Conservation (phyloP, 2,888 invertebrate species). For the Drosophila buzzatii region DNA sequence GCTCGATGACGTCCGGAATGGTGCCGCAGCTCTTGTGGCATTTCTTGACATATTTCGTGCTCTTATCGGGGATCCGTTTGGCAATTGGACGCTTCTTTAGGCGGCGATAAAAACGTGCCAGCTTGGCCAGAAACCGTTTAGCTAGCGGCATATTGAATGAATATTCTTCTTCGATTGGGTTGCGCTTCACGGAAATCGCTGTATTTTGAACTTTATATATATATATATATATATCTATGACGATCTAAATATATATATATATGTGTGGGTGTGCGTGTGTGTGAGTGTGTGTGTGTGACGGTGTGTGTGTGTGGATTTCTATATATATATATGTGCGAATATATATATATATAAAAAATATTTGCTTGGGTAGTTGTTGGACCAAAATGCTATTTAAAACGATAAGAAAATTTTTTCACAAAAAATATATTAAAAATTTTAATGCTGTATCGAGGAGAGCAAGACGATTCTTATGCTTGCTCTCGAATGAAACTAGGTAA, state of each 20-base stretch:
- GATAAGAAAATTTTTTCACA: constrained; percentile 12
- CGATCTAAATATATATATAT: neutral
- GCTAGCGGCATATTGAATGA: constrained; percentile 22
- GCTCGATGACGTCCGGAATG: neutral
- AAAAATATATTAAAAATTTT: constrained; percentile 4
- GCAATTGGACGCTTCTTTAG: constrained; percentile 2
- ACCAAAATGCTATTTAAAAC: constrained; percentile 11
- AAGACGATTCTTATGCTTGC: neutral
- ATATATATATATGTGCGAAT: neutral
- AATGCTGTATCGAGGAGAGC: constrained; percentile 2
- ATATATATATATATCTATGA: neutral
- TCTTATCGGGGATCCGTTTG: neutral
- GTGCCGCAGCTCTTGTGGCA: constrained; percentile 21
- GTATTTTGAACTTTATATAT: neutral
- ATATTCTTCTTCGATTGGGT: neutral
- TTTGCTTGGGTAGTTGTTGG: neutral
- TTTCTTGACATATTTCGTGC: neutral
- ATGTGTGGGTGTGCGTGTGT: neutral
- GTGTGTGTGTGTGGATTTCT: neutral
- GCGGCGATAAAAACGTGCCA: constrained; percentile 26
- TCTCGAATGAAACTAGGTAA: constrained; percentile 11
- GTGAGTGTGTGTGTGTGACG: neutral
- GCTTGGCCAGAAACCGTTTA: constrained; percentile 26
- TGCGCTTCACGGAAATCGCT: neutral
- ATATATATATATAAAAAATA: neutral